Percentiles rank a stretch among this genome's conserved stretches.
Conservation (phyloP, 2,888 invertebrate genomes). For the Tiphia femorata region DNA sequence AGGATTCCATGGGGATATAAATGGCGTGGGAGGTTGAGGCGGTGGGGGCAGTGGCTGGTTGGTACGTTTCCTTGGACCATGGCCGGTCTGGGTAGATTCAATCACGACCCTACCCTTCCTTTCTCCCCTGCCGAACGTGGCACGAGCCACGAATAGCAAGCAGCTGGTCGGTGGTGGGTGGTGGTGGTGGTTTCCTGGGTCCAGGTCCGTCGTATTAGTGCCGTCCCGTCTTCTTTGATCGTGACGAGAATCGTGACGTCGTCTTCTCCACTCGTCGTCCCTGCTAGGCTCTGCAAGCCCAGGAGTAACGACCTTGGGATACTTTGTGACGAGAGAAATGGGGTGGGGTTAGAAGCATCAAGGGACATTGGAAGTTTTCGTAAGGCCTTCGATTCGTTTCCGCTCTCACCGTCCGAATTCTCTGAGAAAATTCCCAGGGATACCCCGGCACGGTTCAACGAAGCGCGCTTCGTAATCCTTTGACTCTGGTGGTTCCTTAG, state of each 20-base stretch:
- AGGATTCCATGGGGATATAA: too few species aligned
- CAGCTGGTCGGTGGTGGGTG: slow-evolving; percentile 43
- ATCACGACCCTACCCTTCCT: slow-evolving; percentile 59
- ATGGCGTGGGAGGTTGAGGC: neutral
- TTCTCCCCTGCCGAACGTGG: slow-evolving; percentile 45
- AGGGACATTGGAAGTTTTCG: too few species aligned
- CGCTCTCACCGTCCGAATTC: too few species aligned
- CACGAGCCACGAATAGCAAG: slow-evolving; percentile 59
- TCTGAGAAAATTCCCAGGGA: too few species aligned
- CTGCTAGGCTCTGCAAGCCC: too few species aligned
- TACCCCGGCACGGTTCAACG: too few species aligned
- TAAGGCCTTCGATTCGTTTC: slow-evolving; percentile 4
- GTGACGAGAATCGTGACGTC: slow-evolving; percentile 36
- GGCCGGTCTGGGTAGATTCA: slow-evolving; percentile 56
- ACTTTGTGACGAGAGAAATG: too few species aligned
- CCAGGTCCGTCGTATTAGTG: slow-evolving; percentile 40
- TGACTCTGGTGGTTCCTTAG: too few species aligned
- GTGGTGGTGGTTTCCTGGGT: neutral
- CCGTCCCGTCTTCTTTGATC: slow-evolving; percentile 45
- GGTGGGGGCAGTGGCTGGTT: slow-evolving; percentile 9
- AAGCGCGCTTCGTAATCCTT: too few species aligned
- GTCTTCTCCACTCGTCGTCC: neutral
- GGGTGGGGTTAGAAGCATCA: too few species aligned
- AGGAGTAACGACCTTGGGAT: too few species aligned
- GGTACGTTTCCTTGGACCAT: slow-evolving; percentile 48